A percentile compares a stretch with the other conserved stretches of the same genome.
Evolutionary conservation across 2,797 vertebrate genomes (phyloP).

Genomic region (Mastacembelus armatus): DNA sequence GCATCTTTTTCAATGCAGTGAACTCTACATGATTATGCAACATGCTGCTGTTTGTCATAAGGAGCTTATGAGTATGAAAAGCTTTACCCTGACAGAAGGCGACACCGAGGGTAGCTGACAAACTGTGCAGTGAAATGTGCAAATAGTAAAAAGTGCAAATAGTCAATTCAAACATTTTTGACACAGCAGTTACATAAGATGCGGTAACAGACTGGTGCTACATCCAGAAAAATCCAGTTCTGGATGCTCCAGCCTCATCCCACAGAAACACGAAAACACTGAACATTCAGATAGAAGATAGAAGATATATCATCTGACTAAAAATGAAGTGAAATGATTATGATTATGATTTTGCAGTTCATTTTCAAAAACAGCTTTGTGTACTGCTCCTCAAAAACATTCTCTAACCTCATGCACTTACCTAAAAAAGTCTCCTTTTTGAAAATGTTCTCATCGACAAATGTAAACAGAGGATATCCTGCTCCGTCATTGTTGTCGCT

Average conservation of each 20-base stretch:
- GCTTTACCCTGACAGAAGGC: constrained; percentile 43
- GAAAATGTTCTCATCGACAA: constrained; percentile 85
- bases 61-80: constrained; percentile 61
- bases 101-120: constrained; percentile 20
- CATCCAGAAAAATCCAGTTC: background rate
- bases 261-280: background rate
- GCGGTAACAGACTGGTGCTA: background rate
- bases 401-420: constrained; percentile 41
- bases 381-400: background rate
- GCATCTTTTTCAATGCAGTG: constrained; percentile 23
- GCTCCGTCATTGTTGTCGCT: constrained; percentile 73
- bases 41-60: constrained; percentile 56
- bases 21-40: constrained; percentile 58
- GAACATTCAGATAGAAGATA: background rate
- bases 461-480: constrained; percentile 83
- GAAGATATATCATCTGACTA: background rate
- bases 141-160: no score
- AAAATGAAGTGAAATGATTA: background rate
- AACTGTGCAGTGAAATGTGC: background rate
- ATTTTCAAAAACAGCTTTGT: no score
- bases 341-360: background rate
- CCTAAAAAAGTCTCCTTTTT: constrained; percentile 87
- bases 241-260: background rate
- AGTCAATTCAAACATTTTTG: constrained; percentile 8
- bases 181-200: constrained; percentile 4